Evolutionary conservation across 2,797 vertebrate genomes (phyloP).

Genomic region (Dendrocincla fuliginosa): DNA sequence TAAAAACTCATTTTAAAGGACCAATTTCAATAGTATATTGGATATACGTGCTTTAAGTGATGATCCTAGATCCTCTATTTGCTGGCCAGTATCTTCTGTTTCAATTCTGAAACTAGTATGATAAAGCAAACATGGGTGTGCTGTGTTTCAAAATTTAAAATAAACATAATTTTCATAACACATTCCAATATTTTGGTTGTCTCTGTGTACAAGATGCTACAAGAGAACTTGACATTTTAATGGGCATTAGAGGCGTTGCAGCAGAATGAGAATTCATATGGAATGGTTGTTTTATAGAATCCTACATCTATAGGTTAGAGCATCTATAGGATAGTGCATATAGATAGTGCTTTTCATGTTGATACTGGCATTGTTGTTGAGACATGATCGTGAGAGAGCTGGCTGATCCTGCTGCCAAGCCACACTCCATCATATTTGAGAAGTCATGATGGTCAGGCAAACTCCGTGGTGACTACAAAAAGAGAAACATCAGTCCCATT

Average conservation of each 20-base stretch:
- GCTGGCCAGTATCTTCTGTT: neutral
- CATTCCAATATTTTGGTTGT: neutral
- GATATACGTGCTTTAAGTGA: neutral
- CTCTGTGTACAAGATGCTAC: neutral
- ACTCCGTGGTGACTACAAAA: neutral
- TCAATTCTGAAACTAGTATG: neutral
- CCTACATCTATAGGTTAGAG: neutral
- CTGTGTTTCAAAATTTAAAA: neutral
- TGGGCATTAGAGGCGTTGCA: neutral
- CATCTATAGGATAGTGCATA: too few relatives aligned
- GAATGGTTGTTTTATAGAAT: fast-evolving
- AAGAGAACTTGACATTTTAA: neutral
- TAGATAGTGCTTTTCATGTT: neutral
- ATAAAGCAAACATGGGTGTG: neutral
- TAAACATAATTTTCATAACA: neutral
- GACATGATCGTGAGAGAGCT: neutral
- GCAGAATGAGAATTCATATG: neutral
- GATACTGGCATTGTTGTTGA: neutral
- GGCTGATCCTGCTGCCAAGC: neutral
- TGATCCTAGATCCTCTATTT: neutral
- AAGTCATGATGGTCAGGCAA: neutral
- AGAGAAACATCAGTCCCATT: neutral
- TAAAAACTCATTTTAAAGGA: neutral
- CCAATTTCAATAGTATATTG: neutral
- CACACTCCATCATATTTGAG: neutral